Conservation (phyloP, 2,888 invertebrate species). For the Anagyrus pseudococci region DNA sequence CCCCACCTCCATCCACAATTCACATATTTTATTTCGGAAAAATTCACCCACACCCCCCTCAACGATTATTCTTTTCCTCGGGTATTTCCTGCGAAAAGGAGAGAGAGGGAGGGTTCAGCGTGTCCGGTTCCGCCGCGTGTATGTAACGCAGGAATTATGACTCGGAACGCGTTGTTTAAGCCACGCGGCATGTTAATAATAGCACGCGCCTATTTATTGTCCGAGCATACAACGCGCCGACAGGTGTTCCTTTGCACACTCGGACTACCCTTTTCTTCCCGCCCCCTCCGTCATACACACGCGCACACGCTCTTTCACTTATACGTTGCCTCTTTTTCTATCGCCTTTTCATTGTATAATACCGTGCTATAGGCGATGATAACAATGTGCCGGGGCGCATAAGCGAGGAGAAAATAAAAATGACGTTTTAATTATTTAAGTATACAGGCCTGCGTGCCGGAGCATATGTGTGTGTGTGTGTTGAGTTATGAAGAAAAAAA, state of each 20-base stretch:
- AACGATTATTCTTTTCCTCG: no score
- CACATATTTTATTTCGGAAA: no score
- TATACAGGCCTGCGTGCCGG: not conserved
- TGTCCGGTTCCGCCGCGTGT: not conserved
- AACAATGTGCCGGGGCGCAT: not conserved
- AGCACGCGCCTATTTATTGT: conserved; percentile 9
- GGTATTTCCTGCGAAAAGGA: no score
- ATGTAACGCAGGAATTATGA: conserved; percentile 16
- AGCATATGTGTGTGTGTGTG: no score
- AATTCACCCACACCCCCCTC: no score
- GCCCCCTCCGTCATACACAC: no score
- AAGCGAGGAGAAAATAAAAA: no score
- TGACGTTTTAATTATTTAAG: conserved; percentile 1
- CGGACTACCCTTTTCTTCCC: no score
- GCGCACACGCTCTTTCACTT: not conserved
- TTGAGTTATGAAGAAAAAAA: no score
- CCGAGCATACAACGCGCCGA: not conserved
- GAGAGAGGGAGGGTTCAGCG: no score
- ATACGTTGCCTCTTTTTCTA: not conserved
- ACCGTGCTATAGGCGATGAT: not conserved
- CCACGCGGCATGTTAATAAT: conserved; percentile 3
- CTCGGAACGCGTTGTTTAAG: not conserved
- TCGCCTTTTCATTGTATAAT: not conserved
- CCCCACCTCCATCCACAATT: no score
- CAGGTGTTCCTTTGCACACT: conserved; percentile 27